Base-by-base conservation (phyloP, 2,113 vertebrate genomes). In the Indicator maculatus region DNA sequence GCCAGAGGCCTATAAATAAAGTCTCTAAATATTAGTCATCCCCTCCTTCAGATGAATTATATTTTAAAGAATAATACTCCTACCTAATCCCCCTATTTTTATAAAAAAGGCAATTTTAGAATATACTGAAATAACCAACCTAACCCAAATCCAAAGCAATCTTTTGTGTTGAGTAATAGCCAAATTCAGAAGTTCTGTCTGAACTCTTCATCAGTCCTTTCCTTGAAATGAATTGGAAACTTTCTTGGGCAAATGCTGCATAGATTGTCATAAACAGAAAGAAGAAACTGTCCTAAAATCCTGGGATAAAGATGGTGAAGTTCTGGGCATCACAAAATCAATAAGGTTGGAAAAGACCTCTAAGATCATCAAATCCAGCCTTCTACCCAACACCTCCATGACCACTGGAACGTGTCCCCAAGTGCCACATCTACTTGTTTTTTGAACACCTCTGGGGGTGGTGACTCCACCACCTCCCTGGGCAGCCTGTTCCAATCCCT, bases 81-180 rank as follows among this genome's bases (percentile, higher is more conserved):
- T 95, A 96, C 95, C 85, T 95, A 67, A 83, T 88, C 47, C 33
- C 39, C 28, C 91, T 95, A 95, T 96, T 96, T 96, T 96, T 95
- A n/a, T 76, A 79, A 91, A 93, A 92, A 63, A 18, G 91, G 56
- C 16, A 26, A 12, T 89, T 96, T 92, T 45, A 73, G 91, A 79
- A 79, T 41, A 94, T 82, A 56, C 82, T 56, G 64, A 87, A 96
- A 95, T 92, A 94, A 52, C 74, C 87, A 76, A 70, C 64, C 39
- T 66, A 93, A 88, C 87, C 78, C 67, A 80, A 91, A 94, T 92
- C 67, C 73, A 66, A 77, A 95, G 63, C 8, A 18, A 85, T 52
- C 28, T 89, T 61, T 82, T 91, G 28, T 82, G 10, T 77, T 59
- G 47, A 89, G 64, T 61, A 78, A 89, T 84, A 71, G 45, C 52